Base-by-base conservation (phyloP, 2,113 vertebrate species). In the Chloropsis hardwickii region DNA sequence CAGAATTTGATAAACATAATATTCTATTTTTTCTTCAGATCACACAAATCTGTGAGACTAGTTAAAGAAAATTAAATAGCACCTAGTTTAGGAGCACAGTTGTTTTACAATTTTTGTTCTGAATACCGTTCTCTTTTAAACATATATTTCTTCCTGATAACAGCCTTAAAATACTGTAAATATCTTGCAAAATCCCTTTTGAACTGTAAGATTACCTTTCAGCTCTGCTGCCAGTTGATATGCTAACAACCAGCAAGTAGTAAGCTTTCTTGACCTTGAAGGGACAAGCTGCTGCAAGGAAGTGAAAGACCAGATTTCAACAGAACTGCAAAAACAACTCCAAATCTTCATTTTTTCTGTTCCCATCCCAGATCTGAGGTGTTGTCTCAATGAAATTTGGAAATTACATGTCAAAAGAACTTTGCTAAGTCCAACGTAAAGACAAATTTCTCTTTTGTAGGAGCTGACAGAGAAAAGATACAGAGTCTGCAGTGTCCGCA, bases 161-260 rank as follows among this genome's bases (percentile, higher is more conserved):
- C 58, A 42, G 39, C 84, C 81, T 93, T 86, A 95, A 91, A 97
- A 94, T 91, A 92, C 37, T 78, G 54, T 73, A 90, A 95, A 95
- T 91, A 96, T 86, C 89, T 81, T 86, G 76, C 53, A 93, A 94
- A 97, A 97, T 96, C 95, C 89, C 87, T 4, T n/a, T 54, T 93
- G 96, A 94, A 72, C 91, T 95, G 81, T 53, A 85, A 97, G 96
- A 97, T 95, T 95, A 94, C 93, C 81, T 96, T 96, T 95, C 92
- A 95, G 95, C 76, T 94, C 79, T 88, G 95, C 84, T 94, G 90
- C 87, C 80, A 80, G 91, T 86, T 95, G 95, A 96, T 96, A 97
- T 89, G 95, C 90, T 95, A 96, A 97, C 72, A 96, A 77, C 69
- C 89, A 88, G 88, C 50, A 58, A 92, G 83, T 70, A 74, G 65